Evolutionary conservation across 2,797 vertebrate genomes (phyloP), one percentile per base, ranked within the genome.

Genomic region (Premnoplex brunnescens): DNA sequence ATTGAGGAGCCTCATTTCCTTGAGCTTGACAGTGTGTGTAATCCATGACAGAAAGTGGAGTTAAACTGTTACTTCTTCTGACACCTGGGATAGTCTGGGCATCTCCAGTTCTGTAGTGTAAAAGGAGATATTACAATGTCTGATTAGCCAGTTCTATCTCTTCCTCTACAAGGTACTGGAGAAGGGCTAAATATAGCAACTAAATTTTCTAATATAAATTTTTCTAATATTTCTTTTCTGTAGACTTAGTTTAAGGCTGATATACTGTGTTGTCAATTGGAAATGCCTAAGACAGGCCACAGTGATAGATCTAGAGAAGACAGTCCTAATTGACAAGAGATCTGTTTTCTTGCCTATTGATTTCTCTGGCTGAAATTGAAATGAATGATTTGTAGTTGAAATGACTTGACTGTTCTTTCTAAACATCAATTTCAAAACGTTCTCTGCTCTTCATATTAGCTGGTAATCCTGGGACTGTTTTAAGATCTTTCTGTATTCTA

Each of bases 351-450:
- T 78, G 74, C 68, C 55, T 62, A 28, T 90, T 90, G 81, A 94
- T 93, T 77, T 79, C 64, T 82, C 56, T 58, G 84, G 46, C 54
- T 88, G 86, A 77, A 88, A 75, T 85, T 87, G 44, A 34, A 48
- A 81, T 52, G 30, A 88, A 76, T 71, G 59, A 88, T 89, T 96
- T 97, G 52, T 59, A 85, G 94, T 86, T 74, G 36, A 68, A 85
- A 74, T 76, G 34, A 77, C 48, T 13, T 66, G 81, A 58, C 88
- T 89, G 14, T 62, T 85, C 21, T 96, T 97, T 89, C 84, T 85
- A 93, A 97, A 94, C 94, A 96, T 77, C 75, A 89, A 16, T 97
- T 97, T 96, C 89, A 90, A 94, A 96, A 43, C 71, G 0, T 0
- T 81, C 63, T 76, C 30, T 78, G 83, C 55, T 94, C 39, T 89